Percentiles rank a stretch among this genome's conserved stretches.
Conservation (phyloP, 1,140 invertebrate species). For the Uloborus diversus region DNA sequence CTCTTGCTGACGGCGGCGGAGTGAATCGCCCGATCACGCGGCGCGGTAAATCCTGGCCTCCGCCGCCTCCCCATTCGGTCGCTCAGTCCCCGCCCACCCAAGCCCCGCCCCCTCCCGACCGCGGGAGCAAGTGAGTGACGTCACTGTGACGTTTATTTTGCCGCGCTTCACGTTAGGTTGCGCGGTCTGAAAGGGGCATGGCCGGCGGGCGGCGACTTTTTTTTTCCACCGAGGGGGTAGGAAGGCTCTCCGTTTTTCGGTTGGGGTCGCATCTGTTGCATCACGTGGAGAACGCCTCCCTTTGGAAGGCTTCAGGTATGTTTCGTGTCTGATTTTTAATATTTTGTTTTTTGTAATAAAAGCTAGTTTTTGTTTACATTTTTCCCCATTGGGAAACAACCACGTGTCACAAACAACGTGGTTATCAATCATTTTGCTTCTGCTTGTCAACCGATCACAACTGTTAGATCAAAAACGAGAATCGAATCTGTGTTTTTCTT, state of each 20-base stretch:
- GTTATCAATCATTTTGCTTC: not conserved
- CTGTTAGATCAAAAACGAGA: too few relatives aligned
- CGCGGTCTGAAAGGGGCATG: constrained; percentile 7
- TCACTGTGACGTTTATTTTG: too few relatives aligned
- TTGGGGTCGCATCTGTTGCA: constrained; percentile 25
- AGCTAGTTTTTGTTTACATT: not conserved
- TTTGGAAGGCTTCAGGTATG: constrained; percentile 10
- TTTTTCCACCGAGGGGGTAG: not conserved
- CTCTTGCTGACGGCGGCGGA: constrained; percentile 22
- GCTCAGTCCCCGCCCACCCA: not conserved
- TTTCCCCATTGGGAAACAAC: too few relatives aligned
- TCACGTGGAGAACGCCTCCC: constrained; percentile 33
- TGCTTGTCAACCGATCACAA: too few relatives aligned
- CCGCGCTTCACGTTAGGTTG: not conserved
- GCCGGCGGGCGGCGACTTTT: not conserved
- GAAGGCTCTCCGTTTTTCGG: constrained; percentile 11
- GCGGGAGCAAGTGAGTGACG: not conserved
- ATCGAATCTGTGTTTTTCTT: too few relatives aligned
- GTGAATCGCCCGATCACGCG: constrained; percentile 33
- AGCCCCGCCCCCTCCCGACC: not conserved
- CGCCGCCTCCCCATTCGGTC: constrained; percentile 13
- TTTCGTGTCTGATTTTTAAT: not conserved
- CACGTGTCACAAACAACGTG: not conserved
- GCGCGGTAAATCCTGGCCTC: constrained; percentile 43
- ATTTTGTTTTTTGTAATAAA: not conserved